Evolutionary conservation across 2,888 invertebrate genomes (phyloP), one percentile per base, ranked within the genome.

Genomic region (Stomorhina lunata): DNA sequence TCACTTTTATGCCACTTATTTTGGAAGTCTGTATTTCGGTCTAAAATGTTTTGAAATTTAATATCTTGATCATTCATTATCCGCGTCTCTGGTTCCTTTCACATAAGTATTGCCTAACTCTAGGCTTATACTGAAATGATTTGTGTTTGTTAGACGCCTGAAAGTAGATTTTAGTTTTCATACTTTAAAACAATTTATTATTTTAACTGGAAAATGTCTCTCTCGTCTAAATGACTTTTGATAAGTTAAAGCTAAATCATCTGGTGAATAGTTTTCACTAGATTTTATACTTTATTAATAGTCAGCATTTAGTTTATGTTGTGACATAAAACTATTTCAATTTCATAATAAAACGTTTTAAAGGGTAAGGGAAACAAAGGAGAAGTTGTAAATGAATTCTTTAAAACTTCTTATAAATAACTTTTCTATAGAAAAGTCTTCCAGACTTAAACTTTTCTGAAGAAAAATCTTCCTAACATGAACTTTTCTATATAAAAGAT

Each of bases 41-140:
- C 61, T 17, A 29, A 61, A 37, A 9, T 9, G 29, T 61, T 72
- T 50, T 37, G 25, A 61, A 72, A 50, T 50, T 72, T 37, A 72
- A 72, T 61, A 72, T 72, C 61, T 61, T 61, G 72, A 61, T 61
- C 27, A 61, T 50, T 9, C 37, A 61, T 72, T 37, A 27, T 17
- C 7, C 1, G 12, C 34, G 71, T 45, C 55, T 34, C 12, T 48
- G 10, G 12, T 12, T 34, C 2, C 9, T 2, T 12, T 34, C 4
- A 5, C 9, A 15, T 12, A 0, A 17, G 32, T 25, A 34, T 37
- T 3, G 15, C 32, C 10, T 2, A 15, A 34, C 48, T 32, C 25
- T 59, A 71, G 48, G 57, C 59, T 10, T n/a, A 20, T 2, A 20
- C 37, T 22, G 12, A 34, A 45, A 25, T 43, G 17, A 55, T 10